A percentile compares a stretch with the other conserved stretches of the same genome.
phyloP scores from a whole-genome alignment of 1,140 invertebrate species.

The Euura saliciscinereae region DNA sequence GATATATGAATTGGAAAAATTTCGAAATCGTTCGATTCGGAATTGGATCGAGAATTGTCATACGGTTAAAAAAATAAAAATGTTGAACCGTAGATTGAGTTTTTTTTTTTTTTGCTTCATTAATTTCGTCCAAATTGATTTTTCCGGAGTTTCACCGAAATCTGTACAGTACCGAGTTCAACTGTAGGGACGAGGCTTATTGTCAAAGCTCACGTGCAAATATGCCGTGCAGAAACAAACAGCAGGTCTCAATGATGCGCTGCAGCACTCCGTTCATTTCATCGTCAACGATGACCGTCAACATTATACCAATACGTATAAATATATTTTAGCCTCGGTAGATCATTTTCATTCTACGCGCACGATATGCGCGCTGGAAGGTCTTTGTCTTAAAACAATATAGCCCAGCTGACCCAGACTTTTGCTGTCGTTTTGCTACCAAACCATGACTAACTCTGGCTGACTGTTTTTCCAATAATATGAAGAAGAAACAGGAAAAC shows the following conservation, averaged over 20 bases:
- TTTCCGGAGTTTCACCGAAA: not conserved
- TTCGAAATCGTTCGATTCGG: no score
- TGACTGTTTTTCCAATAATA: no score
- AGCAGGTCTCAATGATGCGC: not conserved
- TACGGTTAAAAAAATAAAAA: no score
- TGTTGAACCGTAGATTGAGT: no score
- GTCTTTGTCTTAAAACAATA: not conserved
- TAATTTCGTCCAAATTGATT: no score
- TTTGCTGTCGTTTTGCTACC: not conserved
- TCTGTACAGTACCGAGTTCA: not conserved
- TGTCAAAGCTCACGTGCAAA: constrained; percentile 4
- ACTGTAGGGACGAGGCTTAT: not conserved
- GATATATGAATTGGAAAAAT: no score
- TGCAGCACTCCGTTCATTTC: not conserved
- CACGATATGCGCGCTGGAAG: not conserved
- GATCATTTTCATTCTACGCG: not conserved
- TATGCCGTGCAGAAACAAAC: constrained; percentile 2
- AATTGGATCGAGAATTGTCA: no score
- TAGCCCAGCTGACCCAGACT: not conserved
- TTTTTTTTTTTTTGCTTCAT: no score
- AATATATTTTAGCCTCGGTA: not conserved
- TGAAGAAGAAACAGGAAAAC: no score
- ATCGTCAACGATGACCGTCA: constrained; percentile 2
- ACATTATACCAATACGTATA: not conserved
- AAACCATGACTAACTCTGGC: no score